Evolutionary conservation across 2,888 invertebrate species (phyloP), one percentile per base, ranked within the genome.

Genomic region (Odontomyia ornata): DNA sequence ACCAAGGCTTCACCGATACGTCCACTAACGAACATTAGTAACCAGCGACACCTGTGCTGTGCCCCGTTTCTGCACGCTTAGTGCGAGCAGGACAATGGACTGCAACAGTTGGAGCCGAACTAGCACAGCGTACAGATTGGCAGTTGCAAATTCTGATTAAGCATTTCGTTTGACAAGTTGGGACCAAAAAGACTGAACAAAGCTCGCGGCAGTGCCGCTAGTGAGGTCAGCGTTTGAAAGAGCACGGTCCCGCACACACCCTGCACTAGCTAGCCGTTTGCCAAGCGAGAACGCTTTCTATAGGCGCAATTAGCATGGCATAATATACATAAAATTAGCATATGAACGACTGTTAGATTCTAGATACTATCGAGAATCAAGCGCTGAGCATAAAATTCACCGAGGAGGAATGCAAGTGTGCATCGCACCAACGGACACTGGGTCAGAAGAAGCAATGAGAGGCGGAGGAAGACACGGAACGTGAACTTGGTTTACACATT

Each of bases 341-440:
- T 73, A 57, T 57, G 60, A 57, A 18, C 36, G 73, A 15, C 73
- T 56, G 57, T 57, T 73, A 73, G 57, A 60, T 73, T 60, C 27
- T 1, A 57, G 36, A 23, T 30, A 72, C 15, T 30, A 47, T 69
- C 47, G 46, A 15, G 46, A 47, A 25, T 23, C 69, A 21, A 30
- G 15, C n/a, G 2, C 13, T 13, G 64, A 1, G 23, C 28, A 64
- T 18, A 65, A 36, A 62, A 28, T n/a, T 28, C 64, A 23, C 5
- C 65, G 21, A 43, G 65, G 18, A 25, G 52, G 13, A 72, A 72
- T 73, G 73, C 73, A 73, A 30, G 73, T 73, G 36, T 73, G 73
- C 30, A 69, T 46, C 25, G 47, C 47, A 0, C 46, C 69, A 25
- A 23, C 15, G 9, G 69, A 13, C 25, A 46, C 46, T n/a, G n/a